Evolutionary conservation across 2,888 invertebrate genomes (phyloP), one percentile per base, ranked within the genome.

Genomic region (Euzetes globulus): DNA sequence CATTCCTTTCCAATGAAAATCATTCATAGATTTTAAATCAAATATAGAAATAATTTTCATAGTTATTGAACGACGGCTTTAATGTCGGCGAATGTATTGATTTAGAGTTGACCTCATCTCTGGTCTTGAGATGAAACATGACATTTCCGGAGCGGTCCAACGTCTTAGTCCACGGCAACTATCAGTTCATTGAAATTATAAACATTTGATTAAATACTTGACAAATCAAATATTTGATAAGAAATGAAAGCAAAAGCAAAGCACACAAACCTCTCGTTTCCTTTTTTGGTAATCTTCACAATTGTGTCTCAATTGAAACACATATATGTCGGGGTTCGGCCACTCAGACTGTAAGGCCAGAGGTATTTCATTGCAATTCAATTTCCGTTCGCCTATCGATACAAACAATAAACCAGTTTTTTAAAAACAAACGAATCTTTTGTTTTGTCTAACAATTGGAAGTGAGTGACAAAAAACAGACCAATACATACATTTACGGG

Each of bases 321-420:
- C 91, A 80, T 91, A 90, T 81, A 88, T 87, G 74, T 86, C 87
- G 78, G 77, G 79, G 71, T 72, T 78, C 22, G 79, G 80, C 88
- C 90, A 89, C 13, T 88, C 86, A 79, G 89, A 88, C 82, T 92
- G 92, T 45, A 92, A 91, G 79, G 88, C 87, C 29, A 93, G 85
- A 0, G 93, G 92, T 77, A 90, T 86, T 82, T 93, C 93, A 79
- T 92, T 92, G 0, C 91, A 91, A 83, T 93, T 92, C 50, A 93
- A 84, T 84, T 92, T 92, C 75, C 93, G 87, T 83, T 93, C 92
- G 83, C 91, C 80, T 80, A 75, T 15, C 70, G n/a, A 77, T 50
- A 72, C 7, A 76, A 72, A 29, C n/a, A 75, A 72, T 29, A 58
- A 60, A 63, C 47, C 25, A 37, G 29, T 19, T n/a, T 45, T 13